These are phyloP conservation scores for Indicator indicator DNA, from an alignment of 2,113 vertebrate genomes.

Conservation along the genomic window DNA sequence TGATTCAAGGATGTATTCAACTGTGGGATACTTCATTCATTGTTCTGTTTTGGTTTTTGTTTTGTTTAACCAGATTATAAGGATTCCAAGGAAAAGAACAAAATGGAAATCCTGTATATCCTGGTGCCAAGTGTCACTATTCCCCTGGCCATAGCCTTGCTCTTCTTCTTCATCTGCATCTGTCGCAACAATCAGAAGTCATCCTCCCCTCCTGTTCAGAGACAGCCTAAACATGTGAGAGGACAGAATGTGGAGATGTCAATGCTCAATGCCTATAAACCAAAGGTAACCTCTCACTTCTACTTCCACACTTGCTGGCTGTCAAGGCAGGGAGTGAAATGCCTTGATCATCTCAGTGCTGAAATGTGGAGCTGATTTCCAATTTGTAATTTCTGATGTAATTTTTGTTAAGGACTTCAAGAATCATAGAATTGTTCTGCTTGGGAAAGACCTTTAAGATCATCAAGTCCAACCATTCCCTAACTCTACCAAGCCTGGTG, in stretches of 20 bases:
- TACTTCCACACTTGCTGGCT: not conserved
- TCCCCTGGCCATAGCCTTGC: constrained; percentile 91
- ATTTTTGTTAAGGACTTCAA: not conserved
- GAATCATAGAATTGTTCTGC: too few relatives aligned
- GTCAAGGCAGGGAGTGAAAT: not conserved
- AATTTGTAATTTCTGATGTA: not conserved
- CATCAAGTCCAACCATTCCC: too few relatives aligned
- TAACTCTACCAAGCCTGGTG: too few relatives aligned
- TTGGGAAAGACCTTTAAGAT: too few relatives aligned
- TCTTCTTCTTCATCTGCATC: constrained; percentile 98
- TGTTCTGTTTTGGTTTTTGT: too few relatives aligned
- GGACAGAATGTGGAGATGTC: constrained; percentile 99
- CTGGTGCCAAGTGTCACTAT: constrained; percentile 96
- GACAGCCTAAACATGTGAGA: constrained; percentile 91
- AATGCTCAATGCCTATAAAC: constrained; percentile 94
- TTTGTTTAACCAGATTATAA: constrained; percentile 81
- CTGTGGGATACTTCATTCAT: not conserved
- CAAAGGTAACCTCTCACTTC: constrained; percentile 81
- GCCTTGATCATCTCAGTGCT: not conserved
- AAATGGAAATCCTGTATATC: constrained; percentile 97
- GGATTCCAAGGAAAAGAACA: constrained; percentile 90
- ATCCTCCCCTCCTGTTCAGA: constrained; percentile 82
- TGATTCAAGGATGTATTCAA: not conserved
- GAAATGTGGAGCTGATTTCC: not conserved
- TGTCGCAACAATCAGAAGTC: constrained; percentile 97